Percentiles rank a stretch among this genome's conserved stretches.
Conservation (phyloP, 2,888 invertebrate genomes). For the Agriotes lineatus region DNA sequence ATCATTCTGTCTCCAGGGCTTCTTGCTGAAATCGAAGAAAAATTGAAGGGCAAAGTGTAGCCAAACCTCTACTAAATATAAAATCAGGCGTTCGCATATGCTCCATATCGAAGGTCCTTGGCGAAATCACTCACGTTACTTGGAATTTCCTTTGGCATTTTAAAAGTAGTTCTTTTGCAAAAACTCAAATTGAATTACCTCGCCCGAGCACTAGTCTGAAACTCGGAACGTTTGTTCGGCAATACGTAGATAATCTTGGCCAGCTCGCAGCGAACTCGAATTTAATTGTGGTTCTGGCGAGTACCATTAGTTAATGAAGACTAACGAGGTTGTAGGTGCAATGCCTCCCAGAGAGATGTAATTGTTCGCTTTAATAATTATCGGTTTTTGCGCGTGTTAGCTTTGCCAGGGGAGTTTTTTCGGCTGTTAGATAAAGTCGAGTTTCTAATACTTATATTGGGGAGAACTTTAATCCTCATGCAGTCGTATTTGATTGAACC, state of each 20-base stretch:
- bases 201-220: constrained; percentile 10
- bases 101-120: background rate
- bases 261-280: constrained; percentile 25
- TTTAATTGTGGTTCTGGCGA: constrained; percentile 29
- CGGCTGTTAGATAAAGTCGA: no score
- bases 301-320: constrained; percentile 37
- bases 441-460: no score
- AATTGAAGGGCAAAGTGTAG: no score
- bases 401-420: background rate
- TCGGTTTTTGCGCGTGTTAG: background rate
- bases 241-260: constrained; percentile 28
- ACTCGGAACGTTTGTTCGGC: constrained; percentile 25
- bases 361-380: background rate
- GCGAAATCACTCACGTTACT: background rate
- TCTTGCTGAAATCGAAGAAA: no score
- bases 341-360: background rate
- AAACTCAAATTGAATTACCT: constrained; percentile 9
- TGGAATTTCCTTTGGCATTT: background rate
- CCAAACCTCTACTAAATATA: no score
- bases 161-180: background rate
- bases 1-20: no score
- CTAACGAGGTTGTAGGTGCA: constrained; percentile 22
- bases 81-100: no score
- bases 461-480: background rate
- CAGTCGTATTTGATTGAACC: background rate